Conservation (phyloP, 2,113 vertebrate genomes). For the Platysternon megacephalum region DNA sequence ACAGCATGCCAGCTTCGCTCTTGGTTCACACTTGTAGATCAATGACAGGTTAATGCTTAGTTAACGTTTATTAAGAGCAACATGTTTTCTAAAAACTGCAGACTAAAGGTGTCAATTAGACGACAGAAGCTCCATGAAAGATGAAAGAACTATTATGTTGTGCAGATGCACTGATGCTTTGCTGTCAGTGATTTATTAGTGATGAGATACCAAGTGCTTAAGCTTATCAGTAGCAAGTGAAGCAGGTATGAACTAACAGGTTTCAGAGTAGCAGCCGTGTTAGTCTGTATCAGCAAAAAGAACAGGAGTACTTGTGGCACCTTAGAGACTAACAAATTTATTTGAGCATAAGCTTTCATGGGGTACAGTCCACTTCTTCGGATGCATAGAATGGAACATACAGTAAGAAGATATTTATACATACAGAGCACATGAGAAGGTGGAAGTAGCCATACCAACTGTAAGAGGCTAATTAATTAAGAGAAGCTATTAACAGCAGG, state of each 20-base stretch:
- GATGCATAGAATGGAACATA: too few relatives aligned
- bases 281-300: too few relatives aligned
- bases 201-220: constrained; percentile 23
- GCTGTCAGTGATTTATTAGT: constrained; percentile 46
- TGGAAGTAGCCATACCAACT: too few relatives aligned
- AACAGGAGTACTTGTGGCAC: too few relatives aligned
- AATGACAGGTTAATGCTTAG: constrained; percentile 69
- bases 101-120: constrained; percentile 56
- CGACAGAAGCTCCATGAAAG: constrained; percentile 46
- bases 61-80: constrained; percentile 70
- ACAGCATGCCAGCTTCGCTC: constrained; percentile 32
- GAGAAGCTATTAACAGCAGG: too few relatives aligned
- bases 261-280: too few relatives aligned
- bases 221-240: constrained; percentile 17
- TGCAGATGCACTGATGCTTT: constrained; percentile 22
- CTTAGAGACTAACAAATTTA: too few relatives aligned
- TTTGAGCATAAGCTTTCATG: too few relatives aligned
- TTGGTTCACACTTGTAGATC: constrained; percentile 40
- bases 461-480: too few relatives aligned
- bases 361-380: too few relatives aligned
- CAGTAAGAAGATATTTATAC: too few relatives aligned
- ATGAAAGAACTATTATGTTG: constrained; percentile 47
- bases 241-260: background rate
- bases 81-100: constrained; percentile 63
- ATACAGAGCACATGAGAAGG: too few relatives aligned